These are phyloP conservation scores for Agrilus biguttatus DNA, from an alignment of 2,888 invertebrate genomes.

Conservation along the genomic window DNA sequence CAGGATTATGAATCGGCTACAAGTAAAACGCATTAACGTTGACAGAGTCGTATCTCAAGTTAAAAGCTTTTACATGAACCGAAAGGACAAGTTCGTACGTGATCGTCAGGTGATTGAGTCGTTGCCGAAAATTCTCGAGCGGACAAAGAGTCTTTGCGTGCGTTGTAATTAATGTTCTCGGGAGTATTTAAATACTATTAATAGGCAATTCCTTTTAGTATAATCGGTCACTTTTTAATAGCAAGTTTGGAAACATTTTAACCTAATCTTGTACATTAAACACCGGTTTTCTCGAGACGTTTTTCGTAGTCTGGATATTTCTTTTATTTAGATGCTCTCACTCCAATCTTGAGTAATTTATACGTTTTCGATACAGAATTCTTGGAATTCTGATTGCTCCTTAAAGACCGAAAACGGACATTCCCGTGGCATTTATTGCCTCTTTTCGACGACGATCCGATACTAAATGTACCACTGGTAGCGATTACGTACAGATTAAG, in stretches of 20 bases:
- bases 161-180: conserved; percentile 18
- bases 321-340: no score
- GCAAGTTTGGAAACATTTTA: conserved; percentile 25
- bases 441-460: no score
- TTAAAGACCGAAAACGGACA: no score
- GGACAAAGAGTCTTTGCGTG: conserved; percentile 2
- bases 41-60: conserved; percentile 20
- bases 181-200: conserved; percentile 28
- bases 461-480: no score
- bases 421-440: no score
- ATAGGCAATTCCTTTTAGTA: conserved; percentile 31
- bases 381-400: no score
- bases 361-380: no score
- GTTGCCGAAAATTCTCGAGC: neutral
- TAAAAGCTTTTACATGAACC: conserved; percentile 4
- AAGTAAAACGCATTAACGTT: conserved; percentile 30
- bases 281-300: conserved; percentile 13
- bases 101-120: conserved; percentile 1
- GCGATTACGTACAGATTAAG: no score
- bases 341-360: no score
- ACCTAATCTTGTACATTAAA: conserved; percentile 29
- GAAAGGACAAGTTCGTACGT: conserved; percentile 5
- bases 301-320: conserved; percentile 2
- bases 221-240: conserved; percentile 25
- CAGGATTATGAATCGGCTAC: conserved; percentile 29